Percentiles rank a stretch among this genome's conserved stretches.
These are phyloP conservation scores for Aleiodes sp. DNA, from an alignment of 1,140 invertebrate genomes.

Conservation along the genomic window DNA sequence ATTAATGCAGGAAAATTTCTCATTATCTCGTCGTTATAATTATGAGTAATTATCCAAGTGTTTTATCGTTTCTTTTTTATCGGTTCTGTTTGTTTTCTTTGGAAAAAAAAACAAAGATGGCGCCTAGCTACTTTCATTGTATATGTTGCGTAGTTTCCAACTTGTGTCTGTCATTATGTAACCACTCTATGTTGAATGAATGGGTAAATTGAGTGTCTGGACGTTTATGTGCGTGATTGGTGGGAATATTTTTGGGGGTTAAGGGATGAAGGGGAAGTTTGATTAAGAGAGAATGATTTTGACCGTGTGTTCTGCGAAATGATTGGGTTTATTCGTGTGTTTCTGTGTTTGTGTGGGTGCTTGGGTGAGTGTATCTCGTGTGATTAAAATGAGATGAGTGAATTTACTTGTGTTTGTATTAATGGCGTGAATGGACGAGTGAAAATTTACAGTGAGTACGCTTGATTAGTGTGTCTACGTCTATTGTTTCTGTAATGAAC, in stretches of 20 bases:
- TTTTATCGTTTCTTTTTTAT: neutral
- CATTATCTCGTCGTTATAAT: too few species aligned
- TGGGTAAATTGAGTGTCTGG: constrained; percentile 57
- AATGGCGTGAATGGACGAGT: constrained; percentile 41
- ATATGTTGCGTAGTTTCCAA: constrained; percentile 62
- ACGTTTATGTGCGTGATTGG: constrained; percentile 62
- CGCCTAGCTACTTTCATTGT: constrained; percentile 22
- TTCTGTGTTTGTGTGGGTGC: constrained; percentile 26
- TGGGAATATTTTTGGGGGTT: neutral
- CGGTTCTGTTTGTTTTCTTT: neutral
- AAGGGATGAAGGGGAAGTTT: neutral
- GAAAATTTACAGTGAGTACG: constrained; percentile 58
- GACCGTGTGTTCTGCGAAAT: neutral
- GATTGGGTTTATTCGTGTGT: neutral
- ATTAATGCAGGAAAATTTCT: too few species aligned
- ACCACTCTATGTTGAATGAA: constrained; percentile 64
- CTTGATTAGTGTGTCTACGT: constrained; percentile 67
- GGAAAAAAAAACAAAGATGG: neutral
- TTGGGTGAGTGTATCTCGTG: constrained; percentile 2
- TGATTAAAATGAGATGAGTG: too few species aligned
- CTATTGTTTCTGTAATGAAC: constrained; percentile 65
- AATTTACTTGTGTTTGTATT: too few species aligned
- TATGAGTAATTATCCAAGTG: neutral
- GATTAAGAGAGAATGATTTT: neutral
- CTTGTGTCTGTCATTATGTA: constrained; percentile 69